Evolutionary conservation across 2,113 vertebrate genomes (phyloP).

Genomic region (Fulmarus glacialis): DNA sequence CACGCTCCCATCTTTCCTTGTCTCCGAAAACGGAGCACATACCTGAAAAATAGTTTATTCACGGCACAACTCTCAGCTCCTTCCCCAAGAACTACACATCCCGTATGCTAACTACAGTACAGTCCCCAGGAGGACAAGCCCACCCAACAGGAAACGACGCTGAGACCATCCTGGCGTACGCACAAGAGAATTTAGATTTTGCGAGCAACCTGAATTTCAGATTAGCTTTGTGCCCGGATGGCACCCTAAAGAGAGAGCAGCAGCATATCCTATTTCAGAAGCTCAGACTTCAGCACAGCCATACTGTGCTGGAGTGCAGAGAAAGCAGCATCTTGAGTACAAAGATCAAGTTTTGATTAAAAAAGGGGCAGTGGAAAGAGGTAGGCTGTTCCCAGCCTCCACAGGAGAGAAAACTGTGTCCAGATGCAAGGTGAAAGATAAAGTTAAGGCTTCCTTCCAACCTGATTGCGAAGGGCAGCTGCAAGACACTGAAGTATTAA

Average conservation of each 20-base stretch:
- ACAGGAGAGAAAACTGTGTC: neutral
- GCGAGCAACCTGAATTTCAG: neutral
- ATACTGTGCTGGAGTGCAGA: neutral
- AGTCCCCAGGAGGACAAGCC: neutral
- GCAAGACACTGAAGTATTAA: neutral
- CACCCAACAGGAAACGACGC: neutral
- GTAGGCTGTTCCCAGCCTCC: neutral
- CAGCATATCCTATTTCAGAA: neutral
- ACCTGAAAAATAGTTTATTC: neutral
- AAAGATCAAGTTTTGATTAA: neutral
- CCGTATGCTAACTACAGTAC: rapidly evolving
- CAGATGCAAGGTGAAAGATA: neutral
- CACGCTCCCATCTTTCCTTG: neutral
- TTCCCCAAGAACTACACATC: neutral
- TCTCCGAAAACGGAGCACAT: rapidly evolving
- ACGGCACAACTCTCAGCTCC: neutral
- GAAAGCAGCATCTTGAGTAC: neutral
- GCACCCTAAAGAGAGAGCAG: neutral
- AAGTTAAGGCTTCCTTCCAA: neutral
- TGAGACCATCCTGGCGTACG: rapidly evolving
- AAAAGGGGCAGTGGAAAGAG: neutral
- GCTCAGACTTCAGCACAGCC: neutral
- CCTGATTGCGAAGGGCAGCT: neutral
- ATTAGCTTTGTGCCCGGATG: neutral
- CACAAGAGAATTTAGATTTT: neutral